These are phyloP conservation scores for Penaeus chinensis DNA, from an alignment of 1,140 invertebrate genomes.

Conservation along the genomic window DNA sequence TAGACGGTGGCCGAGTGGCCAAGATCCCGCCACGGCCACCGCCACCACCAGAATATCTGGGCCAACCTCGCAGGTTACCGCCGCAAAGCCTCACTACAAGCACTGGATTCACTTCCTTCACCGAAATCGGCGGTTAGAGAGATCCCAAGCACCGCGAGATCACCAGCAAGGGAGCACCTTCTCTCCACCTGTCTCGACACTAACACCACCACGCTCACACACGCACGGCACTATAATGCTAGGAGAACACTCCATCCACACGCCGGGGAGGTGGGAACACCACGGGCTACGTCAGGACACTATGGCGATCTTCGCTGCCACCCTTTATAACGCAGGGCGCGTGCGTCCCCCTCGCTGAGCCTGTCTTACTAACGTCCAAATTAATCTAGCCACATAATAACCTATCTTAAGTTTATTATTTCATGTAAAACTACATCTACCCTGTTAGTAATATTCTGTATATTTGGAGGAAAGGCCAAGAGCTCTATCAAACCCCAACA, in stretches of 20 bases:
- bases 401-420: neutral
- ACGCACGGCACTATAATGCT: constrained; percentile 16
- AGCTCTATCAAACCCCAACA: too few relatives aligned
- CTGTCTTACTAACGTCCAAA: neutral
- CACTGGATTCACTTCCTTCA: too few relatives aligned
- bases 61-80: constrained; percentile 10
- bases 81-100: neutral
- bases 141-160: neutral
- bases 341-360: constrained; percentile 2
- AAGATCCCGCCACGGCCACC: too few relatives aligned
- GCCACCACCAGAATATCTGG: constrained; percentile 5
- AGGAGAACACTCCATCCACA: constrained; percentile 4
- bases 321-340: constrained; percentile 19
- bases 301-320: constrained; percentile 36
- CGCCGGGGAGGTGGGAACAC: constrained; percentile 20
- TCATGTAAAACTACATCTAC: neutral
- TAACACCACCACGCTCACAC: neutral
- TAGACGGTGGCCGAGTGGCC: neutral
- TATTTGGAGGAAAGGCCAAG: too few relatives aligned
- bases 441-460: too few relatives aligned
- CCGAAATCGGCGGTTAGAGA: neutral
- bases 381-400: neutral
- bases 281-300: constrained; percentile 40
- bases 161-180: neutral
- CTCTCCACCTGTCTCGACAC: neutral